phyloP scores from a whole-genome alignment of 2,888 invertebrate species.

The Arctia plantaginis region DNA sequence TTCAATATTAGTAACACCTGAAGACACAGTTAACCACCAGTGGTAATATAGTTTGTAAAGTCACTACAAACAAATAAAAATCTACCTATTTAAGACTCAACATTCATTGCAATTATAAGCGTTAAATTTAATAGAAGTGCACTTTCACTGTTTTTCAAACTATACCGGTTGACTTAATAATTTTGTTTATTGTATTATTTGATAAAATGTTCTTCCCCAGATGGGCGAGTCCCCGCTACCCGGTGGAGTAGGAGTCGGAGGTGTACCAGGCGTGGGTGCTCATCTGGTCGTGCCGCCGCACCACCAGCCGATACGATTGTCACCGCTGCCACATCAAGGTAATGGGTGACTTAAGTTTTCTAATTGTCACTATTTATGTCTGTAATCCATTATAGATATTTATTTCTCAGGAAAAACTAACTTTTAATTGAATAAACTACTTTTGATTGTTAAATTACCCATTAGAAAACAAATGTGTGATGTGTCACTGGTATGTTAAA shows the following conservation, averaged over 20 bases:
- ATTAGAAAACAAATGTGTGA: background rate
- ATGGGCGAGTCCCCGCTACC: conserved; percentile 79
- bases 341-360: conserved; percentile 12
- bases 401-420: too few species aligned
- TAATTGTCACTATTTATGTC: background rate
- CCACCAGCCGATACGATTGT: conserved; percentile 87
- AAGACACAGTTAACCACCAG: too few species aligned
- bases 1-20: too few species aligned
- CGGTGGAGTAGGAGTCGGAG: conserved; percentile 36
- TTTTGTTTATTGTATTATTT: too few species aligned
- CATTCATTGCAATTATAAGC: too few species aligned
- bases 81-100: too few species aligned
- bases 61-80: too few species aligned
- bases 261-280: conserved; percentile 47
- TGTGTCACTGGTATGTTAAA: background rate
- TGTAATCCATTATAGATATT: background rate
- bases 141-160: too few species aligned
- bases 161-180: too few species aligned
- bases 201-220: conserved; percentile 44
- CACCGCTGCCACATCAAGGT: conserved; percentile 88
- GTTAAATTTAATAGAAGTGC: too few species aligned
- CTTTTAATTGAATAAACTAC: too few species aligned
- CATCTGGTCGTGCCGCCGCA: conserved; percentile 76
- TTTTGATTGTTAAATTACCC: background rate
- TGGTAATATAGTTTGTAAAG: too few species aligned